These are phyloP conservation scores for Agrilus cyanescens DNA, from an alignment of 2,888 invertebrate genomes.

Conservation along the genomic window DNA sequence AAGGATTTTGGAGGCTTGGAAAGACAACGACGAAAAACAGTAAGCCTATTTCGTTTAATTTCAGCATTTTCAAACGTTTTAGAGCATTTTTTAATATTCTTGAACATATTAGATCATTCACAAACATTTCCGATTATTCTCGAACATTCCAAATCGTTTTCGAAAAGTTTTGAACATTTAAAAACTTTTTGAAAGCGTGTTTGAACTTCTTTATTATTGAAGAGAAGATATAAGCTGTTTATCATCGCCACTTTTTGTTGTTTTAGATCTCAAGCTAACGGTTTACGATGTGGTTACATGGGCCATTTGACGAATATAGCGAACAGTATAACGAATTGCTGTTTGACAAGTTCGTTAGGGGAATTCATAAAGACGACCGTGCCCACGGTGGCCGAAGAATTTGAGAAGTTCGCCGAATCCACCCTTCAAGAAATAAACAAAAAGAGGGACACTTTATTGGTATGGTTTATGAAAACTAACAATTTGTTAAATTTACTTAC, in stretches of 20 bases:
- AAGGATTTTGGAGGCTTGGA: conserved; percentile 70
- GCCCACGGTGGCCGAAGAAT: conserved; percentile 35
- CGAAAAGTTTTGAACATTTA: no score
- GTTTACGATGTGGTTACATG: conserved; percentile 51
- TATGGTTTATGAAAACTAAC: conserved; percentile 15
- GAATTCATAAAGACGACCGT: conserved; percentile 42
- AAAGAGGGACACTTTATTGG: conserved; percentile 29
- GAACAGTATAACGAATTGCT: conserved; percentile 41
- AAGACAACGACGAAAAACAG: conserved; percentile 66
- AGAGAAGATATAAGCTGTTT: conserved; percentile 2
- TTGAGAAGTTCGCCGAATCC: conserved; percentile 30
- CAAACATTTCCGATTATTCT: no score
- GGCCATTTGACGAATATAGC: conserved; percentile 53
- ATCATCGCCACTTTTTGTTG: conserved; percentile 10
- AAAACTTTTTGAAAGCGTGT: no score
- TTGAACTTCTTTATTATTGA: no score
- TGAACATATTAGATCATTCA: no score
- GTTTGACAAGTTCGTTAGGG: conserved; percentile 44
- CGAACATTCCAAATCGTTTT: no score
- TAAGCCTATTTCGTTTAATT: conserved; percentile 39
- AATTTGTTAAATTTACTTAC: background rate
- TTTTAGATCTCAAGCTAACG: conserved; percentile 39
- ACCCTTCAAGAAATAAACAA: conserved; percentile 29
- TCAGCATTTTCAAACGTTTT: no score
- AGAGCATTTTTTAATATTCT: conserved; percentile 1